Evolutionary conservation across 1,140 invertebrate genomes (phyloP).

Genomic region (Trigoniulus corallinus): DNA sequence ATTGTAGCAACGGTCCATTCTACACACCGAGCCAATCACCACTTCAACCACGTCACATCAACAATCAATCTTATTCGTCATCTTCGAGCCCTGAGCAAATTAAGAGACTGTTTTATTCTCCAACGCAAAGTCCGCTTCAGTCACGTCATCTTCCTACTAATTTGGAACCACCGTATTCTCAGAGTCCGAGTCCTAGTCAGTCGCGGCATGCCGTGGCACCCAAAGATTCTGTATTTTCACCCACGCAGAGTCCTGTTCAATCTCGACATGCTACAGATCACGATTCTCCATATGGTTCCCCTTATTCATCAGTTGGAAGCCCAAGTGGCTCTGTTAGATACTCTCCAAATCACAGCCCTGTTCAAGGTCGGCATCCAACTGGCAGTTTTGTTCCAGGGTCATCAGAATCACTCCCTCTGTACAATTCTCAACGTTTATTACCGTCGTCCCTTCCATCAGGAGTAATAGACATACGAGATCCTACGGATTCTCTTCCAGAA

Average conservation of each 20-base stretch:
- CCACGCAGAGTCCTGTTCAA: conserved; percentile 72
- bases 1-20: conserved; percentile 2
- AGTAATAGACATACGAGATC: neutral
- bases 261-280: conserved; percentile 18
- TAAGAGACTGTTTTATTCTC: conserved; percentile 33
- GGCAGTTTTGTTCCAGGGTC: neutral
- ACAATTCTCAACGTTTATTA: neutral
- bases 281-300: conserved; percentile 8
- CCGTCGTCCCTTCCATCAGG: neutral
- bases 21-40: conserved; percentile 47
- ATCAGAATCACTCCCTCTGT: neutral
- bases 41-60: conserved; percentile 34
- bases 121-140: conserved; percentile 65
- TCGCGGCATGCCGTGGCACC: neutral
- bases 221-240: conserved; percentile 29
- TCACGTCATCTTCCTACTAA: conserved; percentile 43
- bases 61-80: conserved; percentile 11
- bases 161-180: conserved; percentile 3
- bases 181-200: conserved; percentile 6
- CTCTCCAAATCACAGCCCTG: conserved; percentile 14
- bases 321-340: conserved; percentile 12
- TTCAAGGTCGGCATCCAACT: conserved; percentile 9
- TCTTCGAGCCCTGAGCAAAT: conserved; percentile 8
- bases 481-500: neutral
- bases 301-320: conserved; percentile 11